Conservation (phyloP, 1,140 invertebrate genomes). For the Anoplolepis gracilipes region DNA sequence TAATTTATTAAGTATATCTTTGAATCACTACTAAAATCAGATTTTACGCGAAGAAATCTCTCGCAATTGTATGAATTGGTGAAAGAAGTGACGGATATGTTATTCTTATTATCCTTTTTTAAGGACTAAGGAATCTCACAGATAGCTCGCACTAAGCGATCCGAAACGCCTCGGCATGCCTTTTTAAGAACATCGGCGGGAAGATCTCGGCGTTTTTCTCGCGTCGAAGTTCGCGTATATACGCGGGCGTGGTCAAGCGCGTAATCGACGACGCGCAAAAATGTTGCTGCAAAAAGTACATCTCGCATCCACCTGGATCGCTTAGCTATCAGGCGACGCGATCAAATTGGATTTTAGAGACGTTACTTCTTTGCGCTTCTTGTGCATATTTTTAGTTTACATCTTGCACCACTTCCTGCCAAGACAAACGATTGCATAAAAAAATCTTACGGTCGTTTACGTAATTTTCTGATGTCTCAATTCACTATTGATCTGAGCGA, state of each 20-base stretch:
- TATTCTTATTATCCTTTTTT: conserved; percentile 42
- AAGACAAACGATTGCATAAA: background rate
- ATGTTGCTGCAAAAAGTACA: conserved; percentile 43
- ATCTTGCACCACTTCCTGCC: conserved; percentile 3
- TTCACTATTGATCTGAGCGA: background rate
- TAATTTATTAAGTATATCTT: background rate
- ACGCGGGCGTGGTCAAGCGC: conserved; percentile 51
- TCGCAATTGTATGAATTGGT: background rate
- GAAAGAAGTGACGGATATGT: background rate
- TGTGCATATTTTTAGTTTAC: background rate
- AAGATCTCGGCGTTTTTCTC: conserved; percentile 40
- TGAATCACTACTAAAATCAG: background rate
- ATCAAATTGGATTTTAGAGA: conserved; percentile 27
- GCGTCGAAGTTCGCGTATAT: conserved; percentile 12
- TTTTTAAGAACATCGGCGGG: conserved; percentile 3
- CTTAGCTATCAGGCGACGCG: conserved; percentile 19
- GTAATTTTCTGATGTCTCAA: conserved; percentile 13
- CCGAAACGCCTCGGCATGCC: conserved; percentile 24
- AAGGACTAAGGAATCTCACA: conserved; percentile 27
- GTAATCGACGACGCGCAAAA: conserved; percentile 45
- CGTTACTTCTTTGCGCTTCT: conserved; percentile 26
- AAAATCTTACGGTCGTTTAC: background rate
- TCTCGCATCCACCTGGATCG: conserved; percentile 40
- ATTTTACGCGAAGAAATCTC: background rate
- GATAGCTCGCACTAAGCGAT: conserved; percentile 41